Evolutionary conservation across 1,140 invertebrate genomes (phyloP).

Genomic region (Rhyzopertha dominica): DNA sequence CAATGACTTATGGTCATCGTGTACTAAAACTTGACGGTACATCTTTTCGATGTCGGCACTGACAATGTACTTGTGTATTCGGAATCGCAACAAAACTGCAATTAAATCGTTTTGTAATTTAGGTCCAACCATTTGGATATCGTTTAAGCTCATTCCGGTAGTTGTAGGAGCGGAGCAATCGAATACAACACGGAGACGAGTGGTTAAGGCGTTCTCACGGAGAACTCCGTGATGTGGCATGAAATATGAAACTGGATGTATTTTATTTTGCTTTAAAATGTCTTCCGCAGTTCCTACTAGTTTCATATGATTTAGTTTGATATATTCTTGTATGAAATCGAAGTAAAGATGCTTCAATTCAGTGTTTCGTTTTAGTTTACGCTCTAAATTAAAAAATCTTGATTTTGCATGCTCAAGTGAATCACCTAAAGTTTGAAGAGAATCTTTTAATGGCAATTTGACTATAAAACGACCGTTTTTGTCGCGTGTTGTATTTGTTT

Average conservation of each 20-base stretch:
- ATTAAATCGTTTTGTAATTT: too few relatives aligned
- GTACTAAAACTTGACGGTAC: too few relatives aligned
- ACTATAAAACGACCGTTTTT: conserved; percentile 22
- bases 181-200: conserved; percentile 39
- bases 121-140: conserved; percentile 24
- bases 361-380: conserved; percentile 30
- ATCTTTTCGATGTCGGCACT: too few relatives aligned
- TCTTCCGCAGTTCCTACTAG: too few relatives aligned
- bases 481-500: conserved; percentile 7
- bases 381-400: conserved; percentile 34
- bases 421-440: conserved; percentile 27
- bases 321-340: conserved; percentile 15
- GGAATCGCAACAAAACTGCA: too few relatives aligned
- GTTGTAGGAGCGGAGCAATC: conserved; percentile 34
- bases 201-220: conserved; percentile 30
- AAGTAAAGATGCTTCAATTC: conserved; percentile 13
- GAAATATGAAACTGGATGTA: conserved; percentile 28
- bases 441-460: conserved; percentile 19
- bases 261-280: conserved; percentile 3
- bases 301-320: conserved; percentile 12
- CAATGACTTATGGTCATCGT: too few relatives aligned
- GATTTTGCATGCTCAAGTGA: conserved; percentile 29
- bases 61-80: too few relatives aligned
- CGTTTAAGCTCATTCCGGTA: conserved; percentile 26
- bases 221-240: conserved; percentile 46